Conservation (phyloP, 2,113 vertebrate genomes). For the Neodontobutis hainanensis region DNA sequence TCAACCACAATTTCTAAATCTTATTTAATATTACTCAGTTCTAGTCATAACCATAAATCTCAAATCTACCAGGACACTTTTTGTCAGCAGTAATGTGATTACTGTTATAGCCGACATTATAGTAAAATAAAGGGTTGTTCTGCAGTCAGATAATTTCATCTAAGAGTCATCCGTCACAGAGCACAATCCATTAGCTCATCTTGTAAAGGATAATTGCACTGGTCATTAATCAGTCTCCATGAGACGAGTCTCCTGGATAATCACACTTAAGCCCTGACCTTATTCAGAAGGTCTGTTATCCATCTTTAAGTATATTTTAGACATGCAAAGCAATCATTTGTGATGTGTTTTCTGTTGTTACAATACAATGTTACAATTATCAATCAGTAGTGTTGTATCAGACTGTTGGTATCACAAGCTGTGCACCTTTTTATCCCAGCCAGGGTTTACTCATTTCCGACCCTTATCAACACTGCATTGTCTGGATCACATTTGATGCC, state of each 20-base stretch:
- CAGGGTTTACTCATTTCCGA: not conserved
- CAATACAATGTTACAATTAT: no score
- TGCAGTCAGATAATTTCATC: constrained; percentile 7
- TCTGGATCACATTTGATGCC: not conserved
- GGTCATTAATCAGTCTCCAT: not conserved
- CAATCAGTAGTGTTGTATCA: no score
- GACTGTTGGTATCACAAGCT: no score
- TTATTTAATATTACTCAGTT: no score
- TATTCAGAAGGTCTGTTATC: not conserved
- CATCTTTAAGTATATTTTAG: not conserved
- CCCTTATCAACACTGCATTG: not conserved
- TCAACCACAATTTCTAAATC: no score
- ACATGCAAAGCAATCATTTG: not conserved
- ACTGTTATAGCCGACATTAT: not conserved
- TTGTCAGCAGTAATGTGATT: not conserved
- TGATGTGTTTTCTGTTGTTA: no score
- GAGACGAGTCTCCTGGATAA: not conserved
- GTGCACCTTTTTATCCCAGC: no score
- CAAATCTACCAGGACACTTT: no score
- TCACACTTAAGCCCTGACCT: constrained; percentile 1
- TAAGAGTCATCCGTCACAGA: not conserved
- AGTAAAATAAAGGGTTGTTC: constrained; percentile 1
- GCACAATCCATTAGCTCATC: constrained; percentile 15
- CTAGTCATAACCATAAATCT: no score
- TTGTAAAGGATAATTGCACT: constrained; percentile 23